Evolutionary conservation across 2,113 vertebrate species (phyloP), one percentile per base, ranked within the genome.

Genomic region (Pionites leucogaster): DNA sequence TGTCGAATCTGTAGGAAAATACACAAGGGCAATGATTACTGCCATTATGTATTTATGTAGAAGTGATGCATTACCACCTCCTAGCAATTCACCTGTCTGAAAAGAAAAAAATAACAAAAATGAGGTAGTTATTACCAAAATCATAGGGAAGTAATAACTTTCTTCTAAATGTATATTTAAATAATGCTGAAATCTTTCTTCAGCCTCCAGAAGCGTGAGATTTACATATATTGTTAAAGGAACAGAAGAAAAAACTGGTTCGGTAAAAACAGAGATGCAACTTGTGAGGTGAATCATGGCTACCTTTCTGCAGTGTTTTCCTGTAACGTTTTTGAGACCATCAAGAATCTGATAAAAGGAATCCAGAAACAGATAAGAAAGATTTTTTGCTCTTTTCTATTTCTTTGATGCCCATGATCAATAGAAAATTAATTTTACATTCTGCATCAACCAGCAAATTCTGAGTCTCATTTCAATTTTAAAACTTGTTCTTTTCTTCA

Each of bases 401-500:
- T 95, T 87, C 74, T 82, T 91, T 85, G 41, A 86, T 50, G 57
- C 24, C 42, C 23, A 10, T 18, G 35, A 85, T 69, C 44, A 69
- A 52, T 1, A 62, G 42, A 95, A 95, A 93, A 80, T 62, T 77
- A 84, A 80, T 95, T 88, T 91, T 67, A 68, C n/a, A 80, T 96
- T 93, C 84, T 93, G 71, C 93, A 95, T 49, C 59, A 62, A 47
- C 8, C 67, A 90, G 89, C 87, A 91, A 88, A 62, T 93, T 90
- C 65, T 70, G 57, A 85, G 84, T 49, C 87, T 69, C 90, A 74
- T 88, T 95, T 87, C 52, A 69, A 88, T 96, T 91, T 72, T 86
- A 91, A 91, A 91, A 85, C 67, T 82, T 10, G 0, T 11, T 7
- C 17, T 79, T 85, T 93, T 80, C 82, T 80, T 91, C 93, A 95